These are phyloP conservation scores for Scleropages formosus DNA, from an alignment of 2,797 vertebrate genomes.

Conservation along the genomic window DNA sequence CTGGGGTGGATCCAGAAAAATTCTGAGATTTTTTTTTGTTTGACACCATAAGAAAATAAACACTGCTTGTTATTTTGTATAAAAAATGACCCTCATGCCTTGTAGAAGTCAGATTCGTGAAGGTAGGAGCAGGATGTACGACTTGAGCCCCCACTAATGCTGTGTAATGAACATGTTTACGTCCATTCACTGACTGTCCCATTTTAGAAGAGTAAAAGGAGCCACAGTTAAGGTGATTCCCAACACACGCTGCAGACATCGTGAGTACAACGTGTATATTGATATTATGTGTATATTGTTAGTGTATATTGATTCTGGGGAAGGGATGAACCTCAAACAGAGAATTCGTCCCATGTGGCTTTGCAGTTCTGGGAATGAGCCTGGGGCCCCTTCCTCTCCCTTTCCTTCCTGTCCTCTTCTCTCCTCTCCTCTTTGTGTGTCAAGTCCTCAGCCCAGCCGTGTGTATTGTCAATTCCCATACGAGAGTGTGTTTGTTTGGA, in stretches of 20 bases:
- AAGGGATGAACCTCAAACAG: constrained; percentile 24
- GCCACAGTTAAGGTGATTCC: constrained; percentile 6
- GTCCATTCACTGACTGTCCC: constrained; percentile 22
- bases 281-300: constrained; percentile 36
- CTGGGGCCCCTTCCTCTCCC: neutral
- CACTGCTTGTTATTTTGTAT: neutral
- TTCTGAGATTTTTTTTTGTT: neutral
- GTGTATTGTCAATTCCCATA: no score
- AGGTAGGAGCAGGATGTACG: no score
- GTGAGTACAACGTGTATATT: constrained; percentile 34
- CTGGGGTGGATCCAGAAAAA: neutral
- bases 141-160: no score
- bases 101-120: neutral
- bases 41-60: neutral
- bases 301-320: constrained; percentile 35
- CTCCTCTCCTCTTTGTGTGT: no score
- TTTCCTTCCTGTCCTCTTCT: neutral
- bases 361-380: neutral
- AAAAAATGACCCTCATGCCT: neutral
- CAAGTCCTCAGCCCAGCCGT: neutral
- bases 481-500: no score
- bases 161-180: constrained; percentile 11
- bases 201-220: constrained; percentile 12
- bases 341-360: neutral
- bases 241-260: no score